These are phyloP conservation scores for Andrena praecox DNA, from an alignment of 2,888 invertebrate species.

Conservation along the genomic window DNA sequence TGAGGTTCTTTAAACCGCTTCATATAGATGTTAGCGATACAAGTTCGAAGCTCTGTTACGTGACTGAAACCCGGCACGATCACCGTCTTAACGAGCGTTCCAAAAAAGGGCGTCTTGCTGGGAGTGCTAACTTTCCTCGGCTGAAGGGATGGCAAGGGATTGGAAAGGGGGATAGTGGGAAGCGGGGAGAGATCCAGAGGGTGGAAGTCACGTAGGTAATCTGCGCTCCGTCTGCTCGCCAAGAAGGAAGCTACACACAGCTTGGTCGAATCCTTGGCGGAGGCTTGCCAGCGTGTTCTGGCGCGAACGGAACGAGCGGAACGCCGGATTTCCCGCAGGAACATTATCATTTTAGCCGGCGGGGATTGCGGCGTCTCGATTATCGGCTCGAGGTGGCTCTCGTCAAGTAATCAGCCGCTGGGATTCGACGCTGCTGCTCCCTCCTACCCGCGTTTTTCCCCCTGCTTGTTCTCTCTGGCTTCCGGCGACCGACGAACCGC, in stretches of 20 bases:
- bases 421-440: constrained; percentile 41
- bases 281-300: constrained; percentile 7
- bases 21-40: too few relatives aligned
- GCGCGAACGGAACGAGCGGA: constrained; percentile 34
- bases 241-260: constrained; percentile 9
- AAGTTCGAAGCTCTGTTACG: neutral
- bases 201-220: constrained; percentile 34
- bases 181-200: neutral
- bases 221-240: constrained; percentile 2
- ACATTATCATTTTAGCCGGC: constrained; percentile 69
- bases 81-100: neutral
- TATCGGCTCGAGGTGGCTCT: constrained; percentile 66
- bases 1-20: too few relatives aligned
- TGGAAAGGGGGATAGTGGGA: neutral
- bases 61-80: neutral
- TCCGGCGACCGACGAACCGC: constrained; percentile 6
- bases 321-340: constrained; percentile 69
- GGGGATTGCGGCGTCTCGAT: constrained; percentile 65
- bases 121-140: neutral
- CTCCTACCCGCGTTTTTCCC: constrained; percentile 14
- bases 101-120: neutral
- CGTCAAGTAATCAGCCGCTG: constrained; percentile 65
- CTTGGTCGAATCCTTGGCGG: constrained; percentile 10
- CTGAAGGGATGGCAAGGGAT: neutral
- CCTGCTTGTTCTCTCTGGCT: neutral